Percentiles rank a stretch among this genome's conserved stretches.
These are phyloP conservation scores for Habrosyne pyritoides DNA, from an alignment of 2,888 invertebrate genomes.

Conservation along the genomic window DNA sequence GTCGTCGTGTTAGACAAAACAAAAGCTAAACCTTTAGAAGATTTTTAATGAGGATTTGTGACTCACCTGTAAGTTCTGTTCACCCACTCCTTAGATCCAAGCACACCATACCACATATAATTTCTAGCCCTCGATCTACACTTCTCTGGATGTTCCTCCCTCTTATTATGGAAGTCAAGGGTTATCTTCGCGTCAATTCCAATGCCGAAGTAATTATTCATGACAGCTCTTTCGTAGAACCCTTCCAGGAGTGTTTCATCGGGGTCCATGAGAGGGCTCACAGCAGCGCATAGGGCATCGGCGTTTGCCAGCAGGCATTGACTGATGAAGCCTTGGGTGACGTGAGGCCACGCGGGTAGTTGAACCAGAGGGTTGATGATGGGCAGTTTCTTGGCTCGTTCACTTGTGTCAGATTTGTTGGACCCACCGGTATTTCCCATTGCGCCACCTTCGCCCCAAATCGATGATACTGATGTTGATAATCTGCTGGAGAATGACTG, in stretches of 20 bases:
- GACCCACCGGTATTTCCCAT: constrained; percentile 46
- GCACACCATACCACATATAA: constrained; percentile 97
- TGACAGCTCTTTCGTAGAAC: constrained; percentile 96
- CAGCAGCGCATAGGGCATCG: constrained; percentile 97
- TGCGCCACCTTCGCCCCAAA: constrained; percentile 75
- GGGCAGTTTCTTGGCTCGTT: constrained; percentile 88
- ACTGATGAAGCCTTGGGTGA: constrained; percentile 94
- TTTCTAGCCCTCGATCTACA: constrained; percentile 97
- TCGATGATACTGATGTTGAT: constrained; percentile 79
- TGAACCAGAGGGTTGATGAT: constrained; percentile 95
- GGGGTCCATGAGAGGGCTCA: constrained; percentile 97
- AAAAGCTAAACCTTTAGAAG: neutral
- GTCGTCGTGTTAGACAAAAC: neutral
- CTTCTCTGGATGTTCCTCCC: constrained; percentile 98
- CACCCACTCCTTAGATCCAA: constrained; percentile 90
- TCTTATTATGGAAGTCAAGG: constrained; percentile 97
- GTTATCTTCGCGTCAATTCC: constrained; percentile 99
- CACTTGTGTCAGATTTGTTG: constrained; percentile 77
- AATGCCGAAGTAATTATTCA: constrained; percentile 99
- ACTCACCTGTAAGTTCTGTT: constrained; percentile 93
- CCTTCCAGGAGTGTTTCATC: constrained; percentile 94
- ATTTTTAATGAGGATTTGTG: too few species aligned
- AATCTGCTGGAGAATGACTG: constrained; percentile 60
- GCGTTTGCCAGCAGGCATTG: constrained; percentile 98
- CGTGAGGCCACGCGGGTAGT: constrained; percentile 94